A percentile compares a stretch with the other conserved stretches of the same genome.
Evolutionary conservation across 2,888 invertebrate genomes (phyloP).

Genomic region (Anoplius nigerrimus): DNA sequence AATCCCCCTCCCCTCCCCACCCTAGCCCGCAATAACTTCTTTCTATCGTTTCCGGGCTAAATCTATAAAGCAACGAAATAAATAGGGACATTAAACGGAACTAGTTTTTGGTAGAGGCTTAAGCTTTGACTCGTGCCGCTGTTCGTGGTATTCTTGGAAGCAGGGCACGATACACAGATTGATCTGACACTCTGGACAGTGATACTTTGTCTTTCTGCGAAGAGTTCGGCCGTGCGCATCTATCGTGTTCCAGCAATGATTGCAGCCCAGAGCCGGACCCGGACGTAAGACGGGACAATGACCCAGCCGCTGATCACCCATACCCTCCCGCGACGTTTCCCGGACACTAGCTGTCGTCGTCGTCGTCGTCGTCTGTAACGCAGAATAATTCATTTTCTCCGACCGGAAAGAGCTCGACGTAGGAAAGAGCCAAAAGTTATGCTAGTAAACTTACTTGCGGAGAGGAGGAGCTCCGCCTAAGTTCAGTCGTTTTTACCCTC

Average conservation of each 20-base stretch:
- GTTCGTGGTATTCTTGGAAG: constrained; percentile 90
- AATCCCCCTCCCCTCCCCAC: neutral
- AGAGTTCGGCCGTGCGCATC: constrained; percentile 88
- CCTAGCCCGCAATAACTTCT: neutral
- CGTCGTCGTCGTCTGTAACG: constrained; percentile 46
- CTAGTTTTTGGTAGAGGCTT: constrained; percentile 67
- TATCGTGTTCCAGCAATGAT: constrained; percentile 94
- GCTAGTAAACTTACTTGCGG: constrained; percentile 76
- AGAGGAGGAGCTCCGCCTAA: constrained; percentile 79
- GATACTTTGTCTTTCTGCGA: constrained; percentile 91
- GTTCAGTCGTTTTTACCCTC: constrained; percentile 78
- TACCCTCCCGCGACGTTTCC: constrained; percentile 51
- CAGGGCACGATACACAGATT: constrained; percentile 93
- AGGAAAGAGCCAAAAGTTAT: no score
- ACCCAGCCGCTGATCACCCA: constrained; percentile 79
- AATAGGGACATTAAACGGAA: constrained; percentile 57
- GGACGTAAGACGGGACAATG: constrained; percentile 90
- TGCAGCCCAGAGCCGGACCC: constrained; percentile 91
- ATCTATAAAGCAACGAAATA: constrained; percentile 14
- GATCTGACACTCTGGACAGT: constrained; percentile 92
- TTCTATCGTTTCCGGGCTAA: constrained; percentile 3
- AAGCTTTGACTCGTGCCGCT: constrained; percentile 72
- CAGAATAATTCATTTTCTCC: neutral
- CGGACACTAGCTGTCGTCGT: constrained; percentile 34
- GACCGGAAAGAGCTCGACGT: no score